These are phyloP conservation scores for Thaleichthys pacificus DNA, from an alignment of 2,797 vertebrate species.

Conservation along the genomic window DNA sequence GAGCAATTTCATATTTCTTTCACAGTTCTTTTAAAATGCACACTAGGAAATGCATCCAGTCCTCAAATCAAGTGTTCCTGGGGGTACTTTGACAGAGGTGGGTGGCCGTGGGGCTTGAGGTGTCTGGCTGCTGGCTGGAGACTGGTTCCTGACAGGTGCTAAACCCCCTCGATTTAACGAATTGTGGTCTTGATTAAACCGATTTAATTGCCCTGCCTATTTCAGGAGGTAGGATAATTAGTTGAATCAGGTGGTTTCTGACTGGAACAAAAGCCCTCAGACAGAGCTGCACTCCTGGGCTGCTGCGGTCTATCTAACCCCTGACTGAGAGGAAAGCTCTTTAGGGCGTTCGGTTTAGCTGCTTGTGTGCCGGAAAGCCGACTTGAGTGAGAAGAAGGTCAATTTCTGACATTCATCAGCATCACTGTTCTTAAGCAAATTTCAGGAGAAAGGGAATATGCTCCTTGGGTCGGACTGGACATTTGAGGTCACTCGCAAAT, in stretches of 20 bases:
- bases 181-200: slow-evolving; percentile 64
- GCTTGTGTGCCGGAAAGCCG: slow-evolving; percentile 43
- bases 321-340: slow-evolving; percentile 12
- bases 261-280: slow-evolving; percentile 57
- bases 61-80: neutral
- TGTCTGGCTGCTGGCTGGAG: slow-evolving; percentile 30
- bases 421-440: slow-evolving; percentile 43
- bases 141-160: slow-evolving; percentile 31
- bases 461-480: neutral
- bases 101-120: slow-evolving; percentile 26
- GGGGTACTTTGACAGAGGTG: neutral
- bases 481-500: neutral
- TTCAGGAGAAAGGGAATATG: slow-evolving; percentile 22
- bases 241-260: slow-evolving; percentile 61
- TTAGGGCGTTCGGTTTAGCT: slow-evolving; percentile 22
- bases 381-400: slow-evolving; percentile 40
- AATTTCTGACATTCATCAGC: slow-evolving; percentile 49
- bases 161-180: slow-evolving; percentile 65
- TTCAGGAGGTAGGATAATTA: slow-evolving; percentile 69
- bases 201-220: slow-evolving; percentile 66
- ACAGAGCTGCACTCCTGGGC: slow-evolving; percentile 31
- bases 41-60: neutral
- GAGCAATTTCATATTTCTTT: neutral
- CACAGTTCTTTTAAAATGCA: too few species aligned
- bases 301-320: neutral